A percentile compares a stretch with the other conserved stretches of the same genome.
phyloP scores from a whole-genome alignment of 2,113 vertebrate genomes.

The Oreochromis niloticus region DNA sequence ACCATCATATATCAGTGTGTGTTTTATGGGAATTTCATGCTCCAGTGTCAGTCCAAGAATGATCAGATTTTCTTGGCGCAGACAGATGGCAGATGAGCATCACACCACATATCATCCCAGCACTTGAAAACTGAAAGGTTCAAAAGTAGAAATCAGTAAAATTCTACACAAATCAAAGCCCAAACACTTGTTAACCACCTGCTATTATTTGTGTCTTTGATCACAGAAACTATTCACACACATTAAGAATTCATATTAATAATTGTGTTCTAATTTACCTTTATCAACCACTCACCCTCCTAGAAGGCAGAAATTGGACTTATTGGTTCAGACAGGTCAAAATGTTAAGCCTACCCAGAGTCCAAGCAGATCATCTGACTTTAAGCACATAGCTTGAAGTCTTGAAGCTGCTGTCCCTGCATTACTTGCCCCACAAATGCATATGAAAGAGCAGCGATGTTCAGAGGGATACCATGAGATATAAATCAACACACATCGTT shows the following conservation, averaged over 20 bases:
- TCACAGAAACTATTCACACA: neutral
- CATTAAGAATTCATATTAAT: neutral
- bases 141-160: neutral
- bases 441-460: neutral
- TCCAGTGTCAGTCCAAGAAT: rapidly evolving
- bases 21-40: neutral
- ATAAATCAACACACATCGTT: neutral
- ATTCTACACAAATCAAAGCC: neutral
- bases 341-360: neutral
- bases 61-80: rapidly evolving
- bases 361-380: neutral
- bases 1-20: no score
- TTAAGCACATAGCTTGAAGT: neutral
- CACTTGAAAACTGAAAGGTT: neutral
- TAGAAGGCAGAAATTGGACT: neutral
- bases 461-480: neutral
- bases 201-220: neutral
- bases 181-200: neutral
- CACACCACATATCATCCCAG: neutral
- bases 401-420: neutral
- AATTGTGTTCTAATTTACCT: neutral
- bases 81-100: neutral
- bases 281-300: rapidly evolving
- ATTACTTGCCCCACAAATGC: neutral
- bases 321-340: neutral